These are phyloP conservation scores for Bombus difficillimus DNA, from an alignment of 1,140 invertebrate species.

Conservation along the genomic window DNA sequence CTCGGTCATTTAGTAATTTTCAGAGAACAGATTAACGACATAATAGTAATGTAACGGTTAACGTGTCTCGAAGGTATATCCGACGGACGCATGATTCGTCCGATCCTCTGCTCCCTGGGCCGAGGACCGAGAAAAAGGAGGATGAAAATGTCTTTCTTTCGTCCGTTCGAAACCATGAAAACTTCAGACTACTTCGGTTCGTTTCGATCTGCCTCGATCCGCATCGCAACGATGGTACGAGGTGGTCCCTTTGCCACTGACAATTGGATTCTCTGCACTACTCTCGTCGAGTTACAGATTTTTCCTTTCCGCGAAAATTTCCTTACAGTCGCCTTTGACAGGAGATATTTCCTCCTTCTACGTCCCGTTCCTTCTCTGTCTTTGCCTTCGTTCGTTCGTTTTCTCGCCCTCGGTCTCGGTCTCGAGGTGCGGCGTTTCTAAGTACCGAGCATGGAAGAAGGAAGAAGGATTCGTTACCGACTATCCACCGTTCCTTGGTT, in stretches of 20 bases:
- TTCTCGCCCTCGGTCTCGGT: slow-evolving; percentile 1
- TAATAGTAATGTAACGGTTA: background rate
- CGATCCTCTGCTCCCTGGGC: too few species aligned
- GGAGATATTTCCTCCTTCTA: slow-evolving; percentile 40
- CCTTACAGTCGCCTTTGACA: slow-evolving; percentile 66
- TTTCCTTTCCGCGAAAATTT: slow-evolving; percentile 71
- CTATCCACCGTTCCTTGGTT: slow-evolving; percentile 2
- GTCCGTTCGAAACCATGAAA: slow-evolving; percentile 18
- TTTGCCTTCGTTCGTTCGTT: background rate
- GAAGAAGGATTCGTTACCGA: slow-evolving; percentile 63
- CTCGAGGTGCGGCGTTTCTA: slow-evolving; percentile 51
- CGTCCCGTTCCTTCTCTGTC: background rate
- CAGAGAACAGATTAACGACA: too few species aligned
- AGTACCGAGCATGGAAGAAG: slow-evolving; percentile 50
- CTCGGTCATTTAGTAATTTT: background rate
- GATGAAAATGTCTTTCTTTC: background rate
- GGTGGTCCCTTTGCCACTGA: slow-evolving; percentile 65
- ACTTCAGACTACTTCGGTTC: slow-evolving; percentile 36
- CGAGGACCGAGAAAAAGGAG: too few species aligned
- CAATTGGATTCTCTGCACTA: slow-evolving; percentile 73
- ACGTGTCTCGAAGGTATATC: background rate
- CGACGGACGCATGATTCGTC: background rate
- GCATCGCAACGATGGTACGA: slow-evolving; percentile 12
- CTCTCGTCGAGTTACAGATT: slow-evolving; percentile 73
- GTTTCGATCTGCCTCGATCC: slow-evolving; percentile 22